Percentiles rank a stretch among this genome's conserved stretches.
Conservation (phyloP, 1,140 invertebrate genomes). For the Camponotus floridanus region DNA sequence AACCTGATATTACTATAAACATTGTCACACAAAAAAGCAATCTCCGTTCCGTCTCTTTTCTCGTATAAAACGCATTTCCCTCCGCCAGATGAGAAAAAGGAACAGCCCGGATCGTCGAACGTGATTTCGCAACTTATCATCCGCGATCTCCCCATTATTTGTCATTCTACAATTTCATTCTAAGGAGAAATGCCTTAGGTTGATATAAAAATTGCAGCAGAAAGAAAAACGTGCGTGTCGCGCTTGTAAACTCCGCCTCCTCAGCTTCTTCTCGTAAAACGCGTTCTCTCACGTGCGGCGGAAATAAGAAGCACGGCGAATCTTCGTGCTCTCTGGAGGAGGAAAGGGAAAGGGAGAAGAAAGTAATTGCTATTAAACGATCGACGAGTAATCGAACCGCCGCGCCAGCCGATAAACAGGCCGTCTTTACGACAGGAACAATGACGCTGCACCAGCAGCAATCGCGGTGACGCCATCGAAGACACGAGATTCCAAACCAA, state of each 20-base stretch:
- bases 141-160: constrained; percentile 26
- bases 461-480: background rate
- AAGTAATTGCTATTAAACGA: constrained; percentile 76
- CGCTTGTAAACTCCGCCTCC: background rate
- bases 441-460: constrained; percentile 41
- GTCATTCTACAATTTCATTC: constrained; percentile 9
- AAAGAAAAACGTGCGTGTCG: background rate
- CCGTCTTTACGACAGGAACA: constrained; percentile 71
- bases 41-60: constrained; percentile 36
- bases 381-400: constrained; percentile 59
- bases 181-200: background rate
- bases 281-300: background rate
- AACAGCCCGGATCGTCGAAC: constrained; percentile 15
- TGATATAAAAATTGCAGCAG: background rate
- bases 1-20: constrained; percentile 10
- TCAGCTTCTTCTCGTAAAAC: background rate
- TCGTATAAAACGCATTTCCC: background rate
- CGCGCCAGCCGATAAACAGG: constrained; percentile 71
- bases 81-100: background rate
- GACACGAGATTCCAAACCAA: constrained; percentile 26
- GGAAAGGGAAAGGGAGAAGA: background rate
- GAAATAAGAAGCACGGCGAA: constrained; percentile 27
- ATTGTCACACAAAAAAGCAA: constrained; percentile 28
- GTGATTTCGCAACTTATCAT: constrained; percentile 13
- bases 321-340: constrained; percentile 1